Conservation (phyloP, 2,113 vertebrate genomes). For the Callorhinus ursinus region DNA sequence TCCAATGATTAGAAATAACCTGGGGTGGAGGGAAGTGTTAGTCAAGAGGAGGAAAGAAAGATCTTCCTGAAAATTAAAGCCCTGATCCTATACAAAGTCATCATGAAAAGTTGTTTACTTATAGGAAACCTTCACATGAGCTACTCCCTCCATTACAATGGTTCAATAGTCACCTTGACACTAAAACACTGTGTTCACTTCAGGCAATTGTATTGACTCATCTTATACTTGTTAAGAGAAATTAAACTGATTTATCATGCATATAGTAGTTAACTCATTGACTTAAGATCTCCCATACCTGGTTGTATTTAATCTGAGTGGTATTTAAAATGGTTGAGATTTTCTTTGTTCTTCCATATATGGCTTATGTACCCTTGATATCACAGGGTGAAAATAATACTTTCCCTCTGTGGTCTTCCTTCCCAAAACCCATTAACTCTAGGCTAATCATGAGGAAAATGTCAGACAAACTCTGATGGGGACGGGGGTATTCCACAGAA, state of each 20-base stretch:
- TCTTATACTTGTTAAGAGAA: background rate
- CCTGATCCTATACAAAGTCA: background rate
- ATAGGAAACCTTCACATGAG: background rate
- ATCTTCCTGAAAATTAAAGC: slow-evolving; percentile 29
- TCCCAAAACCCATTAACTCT: background rate
- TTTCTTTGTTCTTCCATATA: background rate
- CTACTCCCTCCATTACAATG: background rate
- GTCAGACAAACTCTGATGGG: background rate
- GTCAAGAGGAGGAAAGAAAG: background rate
- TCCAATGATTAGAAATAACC: background rate
- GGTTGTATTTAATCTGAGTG: background rate
- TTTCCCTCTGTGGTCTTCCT: background rate
- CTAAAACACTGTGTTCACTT: background rate
- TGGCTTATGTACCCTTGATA: background rate
- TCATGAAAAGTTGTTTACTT: background rate
- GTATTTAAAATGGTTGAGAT: background rate
- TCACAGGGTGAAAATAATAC: background rate
- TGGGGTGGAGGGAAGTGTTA: background rate
- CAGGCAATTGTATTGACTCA: background rate
- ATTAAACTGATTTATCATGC: background rate
- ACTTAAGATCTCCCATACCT: background rate
- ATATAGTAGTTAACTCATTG: background rate
- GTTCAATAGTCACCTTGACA: background rate
- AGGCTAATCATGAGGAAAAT: background rate
- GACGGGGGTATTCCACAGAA: background rate